These are phyloP conservation scores for Cyanistes caeruleus DNA, from an alignment of 2,113 vertebrate species.

Conservation along the genomic window DNA sequence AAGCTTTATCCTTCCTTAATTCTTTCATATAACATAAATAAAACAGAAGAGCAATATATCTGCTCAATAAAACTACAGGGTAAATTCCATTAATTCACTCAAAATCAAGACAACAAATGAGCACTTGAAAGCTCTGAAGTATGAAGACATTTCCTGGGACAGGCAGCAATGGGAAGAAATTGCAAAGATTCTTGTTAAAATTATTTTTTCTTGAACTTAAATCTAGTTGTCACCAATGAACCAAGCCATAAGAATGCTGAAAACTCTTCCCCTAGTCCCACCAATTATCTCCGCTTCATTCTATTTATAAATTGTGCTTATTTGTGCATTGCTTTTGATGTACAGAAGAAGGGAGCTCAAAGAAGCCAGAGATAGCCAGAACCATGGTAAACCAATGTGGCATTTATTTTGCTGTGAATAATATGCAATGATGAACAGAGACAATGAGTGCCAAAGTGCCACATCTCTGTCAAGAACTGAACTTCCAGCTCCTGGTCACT, in stretches of 20 bases:
- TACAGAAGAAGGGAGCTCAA: neutral
- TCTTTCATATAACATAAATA: neutral
- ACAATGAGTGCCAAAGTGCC: neutral
- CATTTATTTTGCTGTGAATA: neutral
- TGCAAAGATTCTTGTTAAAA: neutral
- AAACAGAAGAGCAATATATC: conserved; percentile 1
- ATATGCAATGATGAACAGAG: neutral
- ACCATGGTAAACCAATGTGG: neutral
- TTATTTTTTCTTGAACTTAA: neutral
- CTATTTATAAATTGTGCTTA: neutral
- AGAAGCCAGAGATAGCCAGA: neutral
- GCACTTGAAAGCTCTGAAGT: neutral
- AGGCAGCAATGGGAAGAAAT: neutral
- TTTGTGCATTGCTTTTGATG: neutral
- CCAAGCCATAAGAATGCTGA: neutral
- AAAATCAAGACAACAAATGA: neutral
- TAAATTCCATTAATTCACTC: neutral
- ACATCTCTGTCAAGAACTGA: neutral
- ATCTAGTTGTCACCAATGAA: neutral
- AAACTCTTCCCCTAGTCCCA: neutral
- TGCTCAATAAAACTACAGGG: neutral
- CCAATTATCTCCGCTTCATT: neutral
- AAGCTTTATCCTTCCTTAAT: neutral
- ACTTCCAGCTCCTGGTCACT: neutral
- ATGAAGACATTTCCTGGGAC: neutral